Evolutionary conservation across 2,888 invertebrate genomes (phyloP), one percentile per base, ranked within the genome.

Genomic region (Cylindroiulus punctatus): DNA sequence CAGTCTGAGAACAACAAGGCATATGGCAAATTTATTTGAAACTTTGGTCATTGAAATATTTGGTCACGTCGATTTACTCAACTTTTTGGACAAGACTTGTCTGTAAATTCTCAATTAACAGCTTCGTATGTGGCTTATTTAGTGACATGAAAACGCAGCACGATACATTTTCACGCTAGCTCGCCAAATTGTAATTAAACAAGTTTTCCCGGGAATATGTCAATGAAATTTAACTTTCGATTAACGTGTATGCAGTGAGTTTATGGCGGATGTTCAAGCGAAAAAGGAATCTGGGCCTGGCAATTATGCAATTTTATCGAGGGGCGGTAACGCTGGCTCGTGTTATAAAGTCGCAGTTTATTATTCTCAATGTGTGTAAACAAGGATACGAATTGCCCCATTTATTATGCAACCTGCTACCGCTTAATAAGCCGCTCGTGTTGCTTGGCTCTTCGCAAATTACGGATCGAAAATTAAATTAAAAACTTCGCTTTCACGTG

Each of bases 391-490:
- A 76, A 76, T 30, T 30, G 76, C 76, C 76, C 76, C 30, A 30
- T 76, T 76, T 30, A 76, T 76, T 76, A 26, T 14, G 76, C 76
- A 76, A 76, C 76, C 76, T 76, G 76, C 76, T 76, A 76, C 76
- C 30, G 76, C 26, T 30, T 76, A 76, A 76, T 76, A 76, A 76
- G 76, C 22, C 5, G 76, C 4, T 12, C 76, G 26, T 76, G 76
- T 65, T 65, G 76, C 76, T 0, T 76, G 8, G 30, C 30, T 32
- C 12, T 76, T 76, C 30, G 76, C 76, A 76, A 76, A 76, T 76
- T 76, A 30, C 76, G 32, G 14, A 30, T 30, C 30, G 76, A 76
- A 76, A 76, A 76, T 76, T 76, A 76, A 76, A 76, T 76, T 76
- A 26, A 76, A 76, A 76, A 26, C 76, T 76, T 76, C 30, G 30